phyloP scores from a whole-genome alignment of 2,113 vertebrate genomes.

The Cynopterus brachyotis region DNA sequence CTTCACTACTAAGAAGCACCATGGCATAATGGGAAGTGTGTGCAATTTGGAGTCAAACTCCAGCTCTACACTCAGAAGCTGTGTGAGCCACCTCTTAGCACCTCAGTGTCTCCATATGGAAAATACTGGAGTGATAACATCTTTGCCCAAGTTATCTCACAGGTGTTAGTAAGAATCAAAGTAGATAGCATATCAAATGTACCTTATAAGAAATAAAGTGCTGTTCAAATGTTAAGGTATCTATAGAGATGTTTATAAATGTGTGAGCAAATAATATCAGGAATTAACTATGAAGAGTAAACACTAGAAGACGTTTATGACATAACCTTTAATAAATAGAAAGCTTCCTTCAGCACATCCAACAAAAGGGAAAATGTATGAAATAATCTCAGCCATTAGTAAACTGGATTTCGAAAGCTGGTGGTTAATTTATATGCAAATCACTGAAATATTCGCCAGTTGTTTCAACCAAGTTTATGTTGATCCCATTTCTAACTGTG shows the following conservation, averaged over 20 bases:
- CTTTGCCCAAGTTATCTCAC: neutral
- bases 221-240: neutral
- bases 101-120: neutral
- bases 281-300: conserved; percentile 1
- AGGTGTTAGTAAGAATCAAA: neutral
- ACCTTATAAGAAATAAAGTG: neutral
- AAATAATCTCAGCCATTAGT: conserved; percentile 1
- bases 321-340: conserved; percentile 31
- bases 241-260: conserved; percentile 31
- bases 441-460: conserved; percentile 50
- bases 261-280: neutral
- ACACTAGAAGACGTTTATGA: neutral
- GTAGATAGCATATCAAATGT: neutral
- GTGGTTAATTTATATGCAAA: conserved; percentile 63
- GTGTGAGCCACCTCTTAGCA: neutral
- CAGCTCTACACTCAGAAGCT: neutral
- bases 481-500: conserved; percentile 73
- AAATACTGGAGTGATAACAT: neutral
- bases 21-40: neutral
- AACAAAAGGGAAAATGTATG: conserved; percentile 34
- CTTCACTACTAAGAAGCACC: neutral
- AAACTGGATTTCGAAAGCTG: conserved; percentile 50
- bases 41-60: neutral
- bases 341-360: conserved; percentile 36
- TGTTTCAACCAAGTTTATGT: conserved; percentile 59